phyloP scores from a whole-genome alignment of 2,888 invertebrate genomes.

The Amphipyra tragopoginis region DNA sequence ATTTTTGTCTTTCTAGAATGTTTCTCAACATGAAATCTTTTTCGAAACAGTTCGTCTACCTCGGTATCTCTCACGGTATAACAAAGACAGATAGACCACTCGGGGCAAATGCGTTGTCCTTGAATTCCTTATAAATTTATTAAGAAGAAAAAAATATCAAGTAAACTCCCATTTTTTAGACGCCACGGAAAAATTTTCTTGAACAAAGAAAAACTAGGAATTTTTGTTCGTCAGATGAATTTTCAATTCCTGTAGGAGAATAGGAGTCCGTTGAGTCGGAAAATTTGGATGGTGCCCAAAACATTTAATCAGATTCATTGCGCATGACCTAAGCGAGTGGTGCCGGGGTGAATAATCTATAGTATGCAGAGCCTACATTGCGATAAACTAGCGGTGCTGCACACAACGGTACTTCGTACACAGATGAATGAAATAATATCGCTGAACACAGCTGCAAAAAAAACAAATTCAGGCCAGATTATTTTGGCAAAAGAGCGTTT shows the following conservation, averaged over 20 bases:
- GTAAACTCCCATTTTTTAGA: constrained; percentile 12
- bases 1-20: constrained; percentile 11
- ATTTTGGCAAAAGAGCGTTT: constrained; percentile 25
- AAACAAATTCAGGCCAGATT: constrained; percentile 27
- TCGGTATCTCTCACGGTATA: constrained; percentile 25
- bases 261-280: constrained; percentile 25
- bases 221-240: constrained; percentile 28
- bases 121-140: constrained; percentile 37
- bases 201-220: constrained; percentile 19
- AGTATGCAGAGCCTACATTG: constrained; percentile 60
- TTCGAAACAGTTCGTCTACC: constrained; percentile 31
- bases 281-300: constrained; percentile 69
- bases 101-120: constrained; percentile 22
- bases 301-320: constrained; percentile 70
- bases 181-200: not conserved
- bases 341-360: constrained; percentile 76
- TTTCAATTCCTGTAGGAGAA: constrained; percentile 31
- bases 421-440: constrained; percentile 60
- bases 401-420: constrained; percentile 65
- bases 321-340: constrained; percentile 71
- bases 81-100: constrained; percentile 29
- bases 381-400: constrained; percentile 63
- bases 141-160: constrained; percentile 17
- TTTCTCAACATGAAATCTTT: constrained; percentile 18
- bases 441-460: constrained; percentile 40